Percentiles rank a stretch among this genome's conserved stretches.
phyloP scores from a whole-genome alignment of 2,888 invertebrate genomes.

The Plebejus melissa region DNA sequence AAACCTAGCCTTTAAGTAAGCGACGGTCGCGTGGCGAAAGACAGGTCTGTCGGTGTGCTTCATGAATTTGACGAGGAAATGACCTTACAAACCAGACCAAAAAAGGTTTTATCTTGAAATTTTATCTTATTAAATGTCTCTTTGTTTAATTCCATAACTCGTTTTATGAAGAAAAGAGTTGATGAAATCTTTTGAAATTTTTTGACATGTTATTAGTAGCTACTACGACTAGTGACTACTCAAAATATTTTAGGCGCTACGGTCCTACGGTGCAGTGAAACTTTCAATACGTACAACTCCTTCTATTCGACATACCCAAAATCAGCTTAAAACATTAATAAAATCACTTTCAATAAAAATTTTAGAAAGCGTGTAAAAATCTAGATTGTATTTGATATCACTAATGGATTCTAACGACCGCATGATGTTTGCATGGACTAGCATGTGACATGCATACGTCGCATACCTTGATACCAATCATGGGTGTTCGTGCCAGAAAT shows the following conservation, averaged over 20 bases:
- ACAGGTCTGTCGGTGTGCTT: background rate
- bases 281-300: too few relatives aligned
- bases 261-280: too few relatives aligned
- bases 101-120: conserved; percentile 9
- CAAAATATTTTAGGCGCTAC: background rate
- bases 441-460: conserved; percentile 34
- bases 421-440: conserved; percentile 2
- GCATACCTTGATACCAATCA: conserved; percentile 31
- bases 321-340: too few relatives aligned
- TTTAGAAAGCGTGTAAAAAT: background rate
- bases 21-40: background rate
- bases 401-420: background rate
- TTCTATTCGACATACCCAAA: too few relatives aligned
- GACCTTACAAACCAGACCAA: conserved; percentile 11
- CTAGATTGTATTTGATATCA: background rate
- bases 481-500: background rate
- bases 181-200: background rate
- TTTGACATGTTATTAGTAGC: background rate
- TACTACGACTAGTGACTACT: too few relatives aligned
- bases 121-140: background rate
- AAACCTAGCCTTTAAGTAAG: background rate
- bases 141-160: conserved; percentile 4
- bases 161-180: conserved; percentile 1
- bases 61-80: conserved; percentile 11
- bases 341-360: too few relatives aligned